A percentile compares a stretch with the other conserved stretches of the same genome.
These are phyloP conservation scores for Neoniphon sammara DNA, from an alignment of 2,797 vertebrate species.

Conservation along the genomic window DNA sequence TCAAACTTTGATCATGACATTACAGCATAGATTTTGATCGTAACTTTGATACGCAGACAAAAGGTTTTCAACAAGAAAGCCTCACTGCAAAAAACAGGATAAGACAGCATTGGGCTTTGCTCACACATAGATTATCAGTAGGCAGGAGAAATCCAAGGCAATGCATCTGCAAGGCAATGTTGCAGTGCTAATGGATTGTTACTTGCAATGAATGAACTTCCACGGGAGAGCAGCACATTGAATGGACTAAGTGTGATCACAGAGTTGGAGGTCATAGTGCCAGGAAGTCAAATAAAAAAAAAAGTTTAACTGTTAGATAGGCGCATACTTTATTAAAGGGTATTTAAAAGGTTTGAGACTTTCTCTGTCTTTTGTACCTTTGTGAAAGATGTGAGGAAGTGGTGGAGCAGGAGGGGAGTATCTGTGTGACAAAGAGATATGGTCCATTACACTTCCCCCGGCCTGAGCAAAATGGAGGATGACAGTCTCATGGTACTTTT, in stretches of 20 bases:
- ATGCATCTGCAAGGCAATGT: slow-evolving; percentile 30
- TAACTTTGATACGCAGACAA: slow-evolving; percentile 5
- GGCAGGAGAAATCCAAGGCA: slow-evolving; percentile 1
- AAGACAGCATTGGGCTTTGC: background rate
- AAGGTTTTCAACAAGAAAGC: slow-evolving; percentile 1
- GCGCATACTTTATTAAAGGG: slow-evolving; percentile 18
- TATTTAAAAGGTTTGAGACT: background rate
- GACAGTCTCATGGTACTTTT: slow-evolving; percentile 33
- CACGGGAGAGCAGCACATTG: slow-evolving; percentile 28
- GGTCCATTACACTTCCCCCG: slow-evolving; percentile 29
- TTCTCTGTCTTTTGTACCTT: background rate
- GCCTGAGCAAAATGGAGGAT: slow-evolving; percentile 27
- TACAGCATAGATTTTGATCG: background rate
- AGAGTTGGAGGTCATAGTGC: slow-evolving; percentile 8
- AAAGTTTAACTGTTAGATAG: slow-evolving; percentile 19
- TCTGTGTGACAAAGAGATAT: slow-evolving; percentile 42
- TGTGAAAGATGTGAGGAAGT: slow-evolving; percentile 43
- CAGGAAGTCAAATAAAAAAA: slow-evolving; percentile 34
- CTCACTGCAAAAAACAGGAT: background rate
- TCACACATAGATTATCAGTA: background rate
- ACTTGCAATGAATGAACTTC: slow-evolving; percentile 34
- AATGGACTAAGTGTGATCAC: slow-evolving; percentile 9
- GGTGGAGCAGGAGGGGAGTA: slow-evolving; percentile 32
- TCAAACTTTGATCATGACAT: background rate
- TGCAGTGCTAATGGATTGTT: slow-evolving; percentile 13